These are phyloP conservation scores for Acleris literana DNA, from an alignment of 2,888 invertebrate genomes.

Conservation along the genomic window DNA sequence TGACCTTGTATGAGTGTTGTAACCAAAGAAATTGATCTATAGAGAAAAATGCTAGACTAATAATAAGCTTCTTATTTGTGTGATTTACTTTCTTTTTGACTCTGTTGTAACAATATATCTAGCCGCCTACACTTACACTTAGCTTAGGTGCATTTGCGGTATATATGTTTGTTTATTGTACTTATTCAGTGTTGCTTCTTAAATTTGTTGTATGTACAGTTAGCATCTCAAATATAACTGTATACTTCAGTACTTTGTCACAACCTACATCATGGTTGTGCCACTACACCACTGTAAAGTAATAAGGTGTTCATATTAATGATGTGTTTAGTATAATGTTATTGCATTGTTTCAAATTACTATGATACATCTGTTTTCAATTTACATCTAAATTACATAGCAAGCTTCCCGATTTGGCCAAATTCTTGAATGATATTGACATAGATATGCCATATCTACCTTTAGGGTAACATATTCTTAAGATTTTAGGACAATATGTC, in stretches of 20 bases:
- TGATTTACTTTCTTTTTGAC: neutral
- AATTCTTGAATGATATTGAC: constrained; percentile 1
- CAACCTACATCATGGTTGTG: too few relatives aligned
- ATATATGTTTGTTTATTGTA: too few relatives aligned
- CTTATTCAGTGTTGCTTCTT: too few relatives aligned
- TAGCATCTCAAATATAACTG: too few relatives aligned
- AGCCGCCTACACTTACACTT: too few relatives aligned
- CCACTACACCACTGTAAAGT: too few relatives aligned
- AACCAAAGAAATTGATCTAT: constrained; percentile 34
- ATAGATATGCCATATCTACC: neutral
- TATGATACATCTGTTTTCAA: neutral
- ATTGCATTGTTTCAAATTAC: neutral
- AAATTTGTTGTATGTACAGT: too few relatives aligned
- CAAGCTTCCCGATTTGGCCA: constrained; percentile 7
- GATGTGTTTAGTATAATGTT: neutral
- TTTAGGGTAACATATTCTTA: neutral
- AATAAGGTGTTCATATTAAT: neutral
- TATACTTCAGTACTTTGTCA: too few relatives aligned
- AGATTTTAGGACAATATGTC: neutral
- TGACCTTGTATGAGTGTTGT: constrained; percentile 78
- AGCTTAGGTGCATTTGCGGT: too few relatives aligned
- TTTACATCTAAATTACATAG: neutral
- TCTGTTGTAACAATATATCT: neutral
- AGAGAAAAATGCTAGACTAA: neutral
- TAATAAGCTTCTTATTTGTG: constrained; percentile 14